Evolutionary conservation across 2,888 invertebrate genomes (phyloP), one percentile per base, ranked within the genome.

Genomic region (Morpho achilles): DNA sequence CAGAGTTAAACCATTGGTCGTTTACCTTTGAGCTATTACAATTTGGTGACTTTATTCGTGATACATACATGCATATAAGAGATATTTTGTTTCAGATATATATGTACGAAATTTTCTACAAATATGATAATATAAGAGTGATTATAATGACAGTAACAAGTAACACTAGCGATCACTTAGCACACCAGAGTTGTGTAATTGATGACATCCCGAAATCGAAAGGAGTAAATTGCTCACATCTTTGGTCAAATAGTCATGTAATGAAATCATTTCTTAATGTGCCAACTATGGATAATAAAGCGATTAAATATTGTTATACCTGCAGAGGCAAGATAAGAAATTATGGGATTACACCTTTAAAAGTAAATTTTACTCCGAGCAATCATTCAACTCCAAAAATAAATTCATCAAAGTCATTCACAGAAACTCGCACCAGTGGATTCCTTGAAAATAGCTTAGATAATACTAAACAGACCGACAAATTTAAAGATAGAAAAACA

Each of bases 251-350:
- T 64, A 86, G 82, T 65, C 67, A 78, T 64, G 72, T 85, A 63
- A 77, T 85, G 68, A 82, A 75, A 67, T 76, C 77, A 52, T 75
- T 84, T 55, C 69, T 87, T 66, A 76, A 78, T 67, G 73, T 75
- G 59, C 76, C 80, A 48, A 67, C 69, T 64, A 71, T 69, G 56
- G 76, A 87, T 59, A 77, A 70, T 59, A 80, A 75, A 75, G 71
- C 72, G 50, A 78, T 82, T 61, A 83, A 81, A 69, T 82, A 87
- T 68, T 89, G 90, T 67, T 84, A 85, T 60, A 80, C 82, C 7
- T 89, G 88, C 70, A 83, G 75, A 67, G 87, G 87, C 56, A 90
- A 89, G 76, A 84, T 88, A 71, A 82, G 88, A 73, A 88, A 84
- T 75, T 89, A 89, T 77, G 81, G 87, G 69, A 67, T 89, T 58